Percentiles rank a stretch among this genome's conserved stretches.
These are phyloP conservation scores for Cyrtorhinus lividipennis DNA, from an alignment of 1,140 invertebrate species.

Conservation along the genomic window DNA sequence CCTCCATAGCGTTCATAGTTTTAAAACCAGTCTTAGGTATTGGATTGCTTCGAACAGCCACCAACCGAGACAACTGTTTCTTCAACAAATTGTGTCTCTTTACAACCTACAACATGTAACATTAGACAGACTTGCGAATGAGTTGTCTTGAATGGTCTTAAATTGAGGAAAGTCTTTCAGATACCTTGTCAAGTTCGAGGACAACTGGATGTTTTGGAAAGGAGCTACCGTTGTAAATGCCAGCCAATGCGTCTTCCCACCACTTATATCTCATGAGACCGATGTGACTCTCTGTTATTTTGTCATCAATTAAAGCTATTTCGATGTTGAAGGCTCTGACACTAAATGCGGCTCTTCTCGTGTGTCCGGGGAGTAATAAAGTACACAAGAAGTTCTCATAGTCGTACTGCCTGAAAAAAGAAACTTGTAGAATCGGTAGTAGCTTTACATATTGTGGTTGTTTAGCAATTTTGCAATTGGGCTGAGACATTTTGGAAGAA, in stretches of 20 bases:
- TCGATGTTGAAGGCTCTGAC: slow-evolving; percentile 83
- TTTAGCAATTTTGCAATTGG: too few relatives aligned
- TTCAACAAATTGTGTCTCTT: slow-evolving; percentile 48
- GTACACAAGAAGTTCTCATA: slow-evolving; percentile 79
- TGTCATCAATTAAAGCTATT: slow-evolving; percentile 58
- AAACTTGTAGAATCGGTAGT: slow-evolving; percentile 16
- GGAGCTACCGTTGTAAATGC: slow-evolving; percentile 44
- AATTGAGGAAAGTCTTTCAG: too few relatives aligned
- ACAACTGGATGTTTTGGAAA: slow-evolving; percentile 61
- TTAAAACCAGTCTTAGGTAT: slow-evolving; percentile 45
- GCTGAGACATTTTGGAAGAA: too few relatives aligned
- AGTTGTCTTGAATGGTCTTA: too few relatives aligned
- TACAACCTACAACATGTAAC: slow-evolving; percentile 41
- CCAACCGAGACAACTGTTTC: slow-evolving; percentile 53
- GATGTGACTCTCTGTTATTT: slow-evolving; percentile 55
- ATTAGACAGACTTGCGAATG: too few relatives aligned
- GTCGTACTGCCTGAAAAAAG: slow-evolving; percentile 59
- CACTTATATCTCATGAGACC: slow-evolving; percentile 70
- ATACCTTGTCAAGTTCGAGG: slow-evolving; percentile 59
- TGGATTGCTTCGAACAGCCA: slow-evolving; percentile 45
- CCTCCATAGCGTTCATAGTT: slow-evolving; percentile 55
- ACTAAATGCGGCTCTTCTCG: slow-evolving; percentile 54
- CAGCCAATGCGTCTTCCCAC: slow-evolving; percentile 66
- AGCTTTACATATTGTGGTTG: too few relatives aligned
- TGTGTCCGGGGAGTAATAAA: slow-evolving; percentile 48